phyloP scores from a whole-genome alignment of 2,113 vertebrate species.

The Thalassarche chlororhynchos region DNA sequence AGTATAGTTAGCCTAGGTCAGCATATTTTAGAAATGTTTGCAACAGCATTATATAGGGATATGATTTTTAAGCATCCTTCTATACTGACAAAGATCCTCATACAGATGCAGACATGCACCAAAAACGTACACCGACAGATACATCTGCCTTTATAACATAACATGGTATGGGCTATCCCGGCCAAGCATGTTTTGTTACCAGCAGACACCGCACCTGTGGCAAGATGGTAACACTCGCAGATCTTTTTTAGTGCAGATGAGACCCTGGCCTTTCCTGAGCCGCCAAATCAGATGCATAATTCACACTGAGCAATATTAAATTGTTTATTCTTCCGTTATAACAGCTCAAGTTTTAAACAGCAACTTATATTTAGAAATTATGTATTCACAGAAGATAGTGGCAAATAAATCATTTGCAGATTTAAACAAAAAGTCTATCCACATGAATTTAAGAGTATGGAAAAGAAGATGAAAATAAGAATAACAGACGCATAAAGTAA shows the following conservation, averaged over 20 bases:
- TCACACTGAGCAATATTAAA: neutral
- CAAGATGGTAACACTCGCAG: neutral
- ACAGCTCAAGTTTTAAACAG: neutral
- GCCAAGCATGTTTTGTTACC: neutral
- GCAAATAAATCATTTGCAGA: neutral
- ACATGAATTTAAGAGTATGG: accelerated
- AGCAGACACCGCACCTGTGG: neutral
- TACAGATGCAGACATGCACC: neutral
- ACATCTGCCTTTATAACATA: accelerated
- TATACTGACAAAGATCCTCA: neutral
- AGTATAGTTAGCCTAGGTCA: neutral
- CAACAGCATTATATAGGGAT: accelerated
- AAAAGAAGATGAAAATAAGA: neutral
- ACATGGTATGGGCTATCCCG: neutral
- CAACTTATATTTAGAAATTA: neutral
- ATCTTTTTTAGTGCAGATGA: neutral
- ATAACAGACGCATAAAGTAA: neutral
- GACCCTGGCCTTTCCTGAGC: neutral
- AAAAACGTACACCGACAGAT: neutral
- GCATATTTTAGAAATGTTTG: accelerated
- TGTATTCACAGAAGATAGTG: accelerated
- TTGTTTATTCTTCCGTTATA: neutral
- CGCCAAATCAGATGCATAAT: neutral
- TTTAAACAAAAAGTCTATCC: neutral
- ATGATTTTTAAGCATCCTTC: neutral